Evolutionary conservation across 2,888 invertebrate genomes (phyloP), one percentile per base, ranked within the genome.

Genomic region (Sphaerophoria taeniata): DNA sequence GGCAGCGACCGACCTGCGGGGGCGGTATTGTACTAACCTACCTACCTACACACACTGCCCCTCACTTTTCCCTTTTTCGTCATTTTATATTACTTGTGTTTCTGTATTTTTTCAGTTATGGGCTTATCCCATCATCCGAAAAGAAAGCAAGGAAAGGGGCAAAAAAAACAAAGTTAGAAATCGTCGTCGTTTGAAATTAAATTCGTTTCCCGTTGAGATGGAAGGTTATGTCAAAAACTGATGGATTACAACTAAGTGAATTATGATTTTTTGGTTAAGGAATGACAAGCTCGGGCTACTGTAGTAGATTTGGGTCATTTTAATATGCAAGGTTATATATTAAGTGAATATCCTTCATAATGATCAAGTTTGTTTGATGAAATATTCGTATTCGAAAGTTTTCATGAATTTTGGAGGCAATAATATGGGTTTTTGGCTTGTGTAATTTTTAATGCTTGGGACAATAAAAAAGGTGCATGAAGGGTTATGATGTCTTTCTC

Each of bases 121-220:
- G 39, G 69, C 61, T 67, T 67, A 73, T 79, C 61, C 79, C 69
- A 45, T 47, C 47, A 47, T 36, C 65, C 34, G 14, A 34, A 24
- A 16, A 49, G 6, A 47, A 14, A 60, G 4, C 14, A 16, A 39
- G 5, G 49, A 49, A 34, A n/a, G n/a, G n/a, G n/a, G n/a, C n/a
- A n/a, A n/a, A n/a, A n/a, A n/a, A 24, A 49, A 36, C 16, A 49
- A 65, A 63, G 63, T 63, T 73, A 74, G 70, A 65, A 74, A 83
- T 70, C 74, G 67, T 82, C 77, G 82, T 82, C 77, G 82, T 73
- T 69, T 77, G 61, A 73, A 78, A 82, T 82, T 69, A 72, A 82
- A 69, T 73, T 78, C 56, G 33, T 69, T 74, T 61, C 33, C 67
- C 47, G 60, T 63, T 61, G 55, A 31, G 33, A 61, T 79, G 36